Conservation (phyloP, 2,888 invertebrate genomes). For the Bellardia bayeri region DNA sequence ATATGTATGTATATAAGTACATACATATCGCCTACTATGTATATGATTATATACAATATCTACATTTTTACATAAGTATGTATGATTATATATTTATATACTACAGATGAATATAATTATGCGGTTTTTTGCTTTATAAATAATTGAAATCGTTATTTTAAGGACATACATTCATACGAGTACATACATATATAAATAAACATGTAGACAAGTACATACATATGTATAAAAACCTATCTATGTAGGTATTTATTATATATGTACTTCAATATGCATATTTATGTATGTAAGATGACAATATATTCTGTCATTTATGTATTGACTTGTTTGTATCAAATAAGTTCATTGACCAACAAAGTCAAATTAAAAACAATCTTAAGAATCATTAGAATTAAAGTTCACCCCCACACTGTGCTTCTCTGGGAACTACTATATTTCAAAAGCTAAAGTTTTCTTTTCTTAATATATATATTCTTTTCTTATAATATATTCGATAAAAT, state of each 20-base stretch:
- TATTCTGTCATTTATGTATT: background rate
- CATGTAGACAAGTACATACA: background rate
- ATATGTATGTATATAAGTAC: background rate
- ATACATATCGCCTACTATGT: background rate
- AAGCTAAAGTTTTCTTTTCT: too few species aligned
- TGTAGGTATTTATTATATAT: background rate
- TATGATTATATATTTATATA: slow-evolving; percentile 9
- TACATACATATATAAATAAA: background rate
- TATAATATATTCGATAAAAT: too few species aligned
- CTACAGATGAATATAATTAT: slow-evolving; percentile 11
- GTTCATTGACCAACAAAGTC: slow-evolving; percentile 31
- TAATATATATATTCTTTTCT: too few species aligned
- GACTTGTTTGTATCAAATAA: background rate
- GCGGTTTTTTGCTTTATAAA: slow-evolving; percentile 2
- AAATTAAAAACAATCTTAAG: background rate
- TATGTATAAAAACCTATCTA: background rate
- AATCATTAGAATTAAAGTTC: background rate
- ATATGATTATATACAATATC: slow-evolving; percentile 6
- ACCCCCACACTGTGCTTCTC: too few species aligned
- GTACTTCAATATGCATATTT: slow-evolving; percentile 43
- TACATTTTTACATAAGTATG: slow-evolving; percentile 1
- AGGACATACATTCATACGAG: background rate
- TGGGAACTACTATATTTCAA: too few species aligned
- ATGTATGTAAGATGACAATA: background rate
- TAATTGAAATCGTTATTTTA: background rate